Conservation (phyloP, 2,797 vertebrate species). For the Pseudochromis fuscus region DNA sequence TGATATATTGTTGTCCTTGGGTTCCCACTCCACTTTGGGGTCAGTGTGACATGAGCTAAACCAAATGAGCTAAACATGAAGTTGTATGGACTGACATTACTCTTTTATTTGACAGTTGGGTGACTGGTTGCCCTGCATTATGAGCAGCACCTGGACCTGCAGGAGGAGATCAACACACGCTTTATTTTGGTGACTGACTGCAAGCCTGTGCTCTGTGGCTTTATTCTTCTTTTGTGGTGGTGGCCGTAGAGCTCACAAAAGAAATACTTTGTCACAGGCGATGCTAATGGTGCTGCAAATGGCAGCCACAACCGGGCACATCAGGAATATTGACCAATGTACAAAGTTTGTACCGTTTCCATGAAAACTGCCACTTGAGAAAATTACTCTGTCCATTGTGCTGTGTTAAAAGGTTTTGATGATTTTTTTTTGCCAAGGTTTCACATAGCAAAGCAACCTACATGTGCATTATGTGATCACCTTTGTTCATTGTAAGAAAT, state of each 20-base stretch:
- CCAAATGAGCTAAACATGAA: constrained; percentile 13
- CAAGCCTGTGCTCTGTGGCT: constrained; percentile 7
- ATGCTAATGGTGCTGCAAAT: constrained; percentile 26
- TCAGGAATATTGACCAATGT: constrained; percentile 11
- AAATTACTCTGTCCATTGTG: not conserved
- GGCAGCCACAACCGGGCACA: fast-evolving
- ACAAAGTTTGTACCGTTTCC: not conserved
- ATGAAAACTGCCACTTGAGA: constrained; percentile 6
- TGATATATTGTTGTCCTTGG: constrained; percentile 17
- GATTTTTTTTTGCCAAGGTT: no score
- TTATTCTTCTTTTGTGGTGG: constrained; percentile 27
- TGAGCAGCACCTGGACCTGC: constrained; percentile 18
- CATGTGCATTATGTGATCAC: no score
- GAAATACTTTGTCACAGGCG: constrained; percentile 7
- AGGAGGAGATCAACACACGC: constrained; percentile 36
- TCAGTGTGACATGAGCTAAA: constrained; percentile 36
- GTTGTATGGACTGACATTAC: constrained; percentile 17
- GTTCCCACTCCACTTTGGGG: constrained; percentile 17
- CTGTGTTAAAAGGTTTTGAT: no score
- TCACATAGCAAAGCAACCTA: no score
- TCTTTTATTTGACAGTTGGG: constrained; percentile 19
- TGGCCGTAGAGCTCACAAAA: constrained; percentile 9
- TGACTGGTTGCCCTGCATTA: constrained; percentile 21
- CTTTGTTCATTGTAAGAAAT: no score
- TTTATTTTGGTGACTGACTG: constrained; percentile 41